Evolutionary conservation across 1,140 invertebrate genomes (phyloP).

Genomic region (Lerema accius): DNA sequence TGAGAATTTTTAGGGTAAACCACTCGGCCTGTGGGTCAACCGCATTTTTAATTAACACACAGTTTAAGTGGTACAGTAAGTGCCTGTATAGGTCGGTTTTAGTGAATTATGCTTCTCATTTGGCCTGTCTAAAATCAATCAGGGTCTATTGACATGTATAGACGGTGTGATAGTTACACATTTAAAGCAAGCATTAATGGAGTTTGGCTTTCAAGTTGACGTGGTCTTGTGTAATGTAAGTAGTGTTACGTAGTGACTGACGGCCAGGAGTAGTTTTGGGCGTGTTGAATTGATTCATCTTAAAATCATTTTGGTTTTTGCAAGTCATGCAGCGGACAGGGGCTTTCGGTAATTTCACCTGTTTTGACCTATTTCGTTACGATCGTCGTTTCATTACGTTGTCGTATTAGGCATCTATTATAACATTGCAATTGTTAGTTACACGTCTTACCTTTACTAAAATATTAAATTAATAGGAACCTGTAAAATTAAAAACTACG

Average conservation of each 20-base stretch:
- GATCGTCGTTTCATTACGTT: too few species aligned
- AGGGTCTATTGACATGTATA: conserved; percentile 27
- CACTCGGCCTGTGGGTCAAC: too few species aligned
- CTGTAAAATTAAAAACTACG: too few species aligned
- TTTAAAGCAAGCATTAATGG: conserved; percentile 32
- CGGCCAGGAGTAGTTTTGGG: conserved; percentile 9
- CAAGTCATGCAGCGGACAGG: background rate
- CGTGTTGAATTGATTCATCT: conserved; percentile 3
- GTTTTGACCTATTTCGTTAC: background rate
- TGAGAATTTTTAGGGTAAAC: background rate
- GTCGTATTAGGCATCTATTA: too few species aligned
- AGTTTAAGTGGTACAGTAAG: too few species aligned
- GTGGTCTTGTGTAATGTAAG: conserved; percentile 27
- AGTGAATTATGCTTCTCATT: conserved; percentile 4
- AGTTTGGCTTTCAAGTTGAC: conserved; percentile 22
- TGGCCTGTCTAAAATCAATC: conserved; percentile 22
- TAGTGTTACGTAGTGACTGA: conserved; percentile 26
- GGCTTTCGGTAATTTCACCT: conserved; percentile 1
- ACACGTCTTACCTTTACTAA: too few species aligned
- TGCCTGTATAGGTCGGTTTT: background rate
- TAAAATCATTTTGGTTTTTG: conserved; percentile 1
- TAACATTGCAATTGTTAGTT: too few species aligned
- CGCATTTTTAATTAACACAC: too few species aligned
- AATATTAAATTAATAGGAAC: too few species aligned
- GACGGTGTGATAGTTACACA: conserved; percentile 28